Conservation (phyloP, 92 coral and sea anemone genomes). For the Zoanthus sansibaricus region DNA sequence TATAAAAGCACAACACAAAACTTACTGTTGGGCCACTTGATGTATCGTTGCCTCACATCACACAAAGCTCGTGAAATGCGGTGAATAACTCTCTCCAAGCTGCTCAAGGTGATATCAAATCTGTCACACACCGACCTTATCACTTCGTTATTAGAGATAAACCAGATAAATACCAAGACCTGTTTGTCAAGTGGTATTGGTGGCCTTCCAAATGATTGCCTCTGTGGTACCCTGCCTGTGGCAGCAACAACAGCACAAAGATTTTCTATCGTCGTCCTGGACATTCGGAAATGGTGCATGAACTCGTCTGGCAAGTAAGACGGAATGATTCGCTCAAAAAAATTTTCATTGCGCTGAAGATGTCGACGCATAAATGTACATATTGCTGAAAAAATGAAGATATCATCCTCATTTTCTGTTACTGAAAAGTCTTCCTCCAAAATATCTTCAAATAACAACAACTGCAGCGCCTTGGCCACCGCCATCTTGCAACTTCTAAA, state of each 20-base stretch:
- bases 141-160: slow-evolving; percentile 35
- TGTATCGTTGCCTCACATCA: slow-evolving; percentile 21
- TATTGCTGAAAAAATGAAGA: slow-evolving; percentile 36
- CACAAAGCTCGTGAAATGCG: slow-evolving; percentile 16
- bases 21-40: slow-evolving; percentile 34
- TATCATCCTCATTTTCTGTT: slow-evolving; percentile 31
- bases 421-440: slow-evolving; percentile 26
- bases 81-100: slow-evolving; percentile 14
- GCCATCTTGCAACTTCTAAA: slow-evolving; percentile 16
- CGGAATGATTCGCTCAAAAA: slow-evolving; percentile 32
- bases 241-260: slow-evolving; percentile 38
- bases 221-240: slow-evolving; percentile 26
- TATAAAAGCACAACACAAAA: slow-evolving; percentile 16
- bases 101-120: slow-evolving; percentile 42
- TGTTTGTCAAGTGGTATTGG: slow-evolving; percentile 43
- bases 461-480: slow-evolving; percentile 32
- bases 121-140: slow-evolving; percentile 40
- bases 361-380: slow-evolving; percentile 20
- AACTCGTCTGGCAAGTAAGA: slow-evolving; percentile 39
- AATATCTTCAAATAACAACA: slow-evolving; percentile 33
- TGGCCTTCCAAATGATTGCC: slow-evolving; percentile 40
- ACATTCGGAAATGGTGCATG: slow-evolving; percentile 30
- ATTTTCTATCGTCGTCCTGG: slow-evolving; percentile 19
- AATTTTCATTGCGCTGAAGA: slow-evolving; percentile 29
- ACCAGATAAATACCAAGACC: slow-evolving; percentile 32